These are phyloP conservation scores for Mystacides longicornis DNA, from an alignment of 2,888 invertebrate genomes.

Conservation along the genomic window DNA sequence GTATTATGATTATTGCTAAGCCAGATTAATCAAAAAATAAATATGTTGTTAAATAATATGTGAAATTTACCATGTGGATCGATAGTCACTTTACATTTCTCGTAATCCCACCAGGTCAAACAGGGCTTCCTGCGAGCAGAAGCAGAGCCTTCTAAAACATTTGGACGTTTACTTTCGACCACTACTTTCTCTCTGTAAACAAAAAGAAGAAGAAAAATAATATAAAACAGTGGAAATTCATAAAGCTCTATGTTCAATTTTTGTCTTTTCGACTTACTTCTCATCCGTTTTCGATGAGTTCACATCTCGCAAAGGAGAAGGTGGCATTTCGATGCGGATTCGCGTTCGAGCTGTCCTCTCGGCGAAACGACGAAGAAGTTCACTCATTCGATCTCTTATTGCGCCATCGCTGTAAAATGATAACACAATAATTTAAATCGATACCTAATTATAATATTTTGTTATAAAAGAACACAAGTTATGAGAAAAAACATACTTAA, in stretches of 20 bases:
- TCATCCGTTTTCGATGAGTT: not conserved
- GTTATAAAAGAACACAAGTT: not conserved
- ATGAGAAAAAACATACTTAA: not conserved
- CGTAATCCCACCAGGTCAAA: conserved; percentile 18
- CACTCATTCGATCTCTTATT: conserved; percentile 39
- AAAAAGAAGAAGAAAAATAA: conserved; percentile 37
- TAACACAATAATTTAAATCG: not conserved
- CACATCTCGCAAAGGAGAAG: conserved; percentile 55
- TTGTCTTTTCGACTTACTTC: not conserved
- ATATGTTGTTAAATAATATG: no score
- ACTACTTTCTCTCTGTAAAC: not conserved
- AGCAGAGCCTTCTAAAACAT: not conserved
- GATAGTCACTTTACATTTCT: conserved; percentile 38
- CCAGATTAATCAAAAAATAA: no score
- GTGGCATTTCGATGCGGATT: conserved; percentile 52
- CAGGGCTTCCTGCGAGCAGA: conserved; percentile 6
- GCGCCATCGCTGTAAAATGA: conserved; percentile 10
- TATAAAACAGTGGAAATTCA: not conserved
- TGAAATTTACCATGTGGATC: conserved; percentile 52
- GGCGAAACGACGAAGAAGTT: conserved; percentile 53
- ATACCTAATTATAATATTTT: not conserved
- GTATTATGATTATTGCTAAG: no score
- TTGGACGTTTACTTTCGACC: conserved; percentile 1
- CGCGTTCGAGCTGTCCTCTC: conserved; percentile 51
- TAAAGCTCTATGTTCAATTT: not conserved